Evolutionary conservation across 2,797 vertebrate species (phyloP), one percentile per base, ranked within the genome.

Genomic region (Parotocinclus haroldoi): DNA sequence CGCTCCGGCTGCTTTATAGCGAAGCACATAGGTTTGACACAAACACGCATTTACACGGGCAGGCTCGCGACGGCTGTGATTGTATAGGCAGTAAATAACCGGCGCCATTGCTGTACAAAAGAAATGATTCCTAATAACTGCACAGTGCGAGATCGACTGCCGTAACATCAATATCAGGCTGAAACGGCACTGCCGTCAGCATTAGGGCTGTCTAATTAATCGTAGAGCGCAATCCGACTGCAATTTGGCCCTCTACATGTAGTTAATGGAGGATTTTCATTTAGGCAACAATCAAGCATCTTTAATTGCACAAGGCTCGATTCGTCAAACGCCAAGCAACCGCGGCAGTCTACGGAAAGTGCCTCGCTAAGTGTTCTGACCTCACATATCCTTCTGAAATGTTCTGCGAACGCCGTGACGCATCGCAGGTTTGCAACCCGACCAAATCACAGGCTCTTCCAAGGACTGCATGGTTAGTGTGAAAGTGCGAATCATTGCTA

Each of bases 1-100:
- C 78, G 76, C 79, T 82, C 82, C 74, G 37, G 77, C 76, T 69
- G 81, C 81, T 83, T 80, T 69, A 60, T 49, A 51, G 59, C 57
- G 66, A 55, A 8, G 79, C 71, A 76, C 79, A 74, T 82, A 82
- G 75, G 81, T 80, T 80, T 69, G 64, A 74, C 71, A 56, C 48
- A 69, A 42, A 67, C 70, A 62, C 52, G 37, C 54, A 50, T 62
- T 59, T 63, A 57, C 60, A 66, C 14, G 8, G 27, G 58, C 42
- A 52, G 27, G 58, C 13, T 42, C 36, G 27, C 14, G 42, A 18
- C 49, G 55, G 45, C 52, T 66, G 48, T 40, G 54, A 13, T 39
- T 58, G 42, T 48, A 60, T 50, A 17, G 40, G 38, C 54, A 68
- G 63, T 49, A 58, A 58, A 73, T 73, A 48, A 65, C 45, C 57